A percentile compares a stretch with the other conserved stretches of the same genome.
These are phyloP conservation scores for Hemistola chrysoprasaria DNA, from an alignment of 2,888 invertebrate species.

Conservation along the genomic window DNA sequence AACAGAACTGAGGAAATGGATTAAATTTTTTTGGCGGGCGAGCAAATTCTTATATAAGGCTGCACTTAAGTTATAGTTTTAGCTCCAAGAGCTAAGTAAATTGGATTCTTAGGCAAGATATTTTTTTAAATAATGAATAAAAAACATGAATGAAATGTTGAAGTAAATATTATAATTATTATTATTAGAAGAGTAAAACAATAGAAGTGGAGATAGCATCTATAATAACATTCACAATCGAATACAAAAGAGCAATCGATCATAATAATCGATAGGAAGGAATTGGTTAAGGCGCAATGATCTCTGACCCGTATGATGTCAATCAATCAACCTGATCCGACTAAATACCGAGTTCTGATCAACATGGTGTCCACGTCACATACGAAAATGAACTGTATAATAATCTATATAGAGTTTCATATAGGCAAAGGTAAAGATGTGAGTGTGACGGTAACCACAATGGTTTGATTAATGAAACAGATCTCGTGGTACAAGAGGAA, in stretches of 20 bases:
- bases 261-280: slow-evolving; percentile 58
- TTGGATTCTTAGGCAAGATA: slow-evolving; percentile 34
- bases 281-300: slow-evolving; percentile 62
- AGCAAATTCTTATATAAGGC: slow-evolving; percentile 38
- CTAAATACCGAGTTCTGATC: slow-evolving; percentile 58
- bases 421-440: not conserved
- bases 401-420: slow-evolving; percentile 35
- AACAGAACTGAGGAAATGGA: slow-evolving; percentile 1
- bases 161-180: no score
- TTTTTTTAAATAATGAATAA: no score
- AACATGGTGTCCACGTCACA: slow-evolving; percentile 12
- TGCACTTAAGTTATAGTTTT: slow-evolving; percentile 40
- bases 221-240: slow-evolving; percentile 11
- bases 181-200: no score
- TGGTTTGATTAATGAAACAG: slow-evolving; percentile 69
- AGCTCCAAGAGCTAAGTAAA: slow-evolving; percentile 39
- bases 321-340: slow-evolving; percentile 72
- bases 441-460: slow-evolving; percentile 54
- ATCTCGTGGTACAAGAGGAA: slow-evolving; percentile 55
- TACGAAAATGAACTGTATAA: slow-evolving; percentile 37
- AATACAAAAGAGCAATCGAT: slow-evolving; percentile 41
- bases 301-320: slow-evolving; percentile 64
- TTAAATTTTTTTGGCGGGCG: slow-evolving; percentile 30
- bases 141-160: no score
- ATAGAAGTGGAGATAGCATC: not conserved